These are phyloP conservation scores for Austrofundulus limnaeus DNA, from an alignment of 2,113 vertebrate genomes.

Conservation along the genomic window DNA sequence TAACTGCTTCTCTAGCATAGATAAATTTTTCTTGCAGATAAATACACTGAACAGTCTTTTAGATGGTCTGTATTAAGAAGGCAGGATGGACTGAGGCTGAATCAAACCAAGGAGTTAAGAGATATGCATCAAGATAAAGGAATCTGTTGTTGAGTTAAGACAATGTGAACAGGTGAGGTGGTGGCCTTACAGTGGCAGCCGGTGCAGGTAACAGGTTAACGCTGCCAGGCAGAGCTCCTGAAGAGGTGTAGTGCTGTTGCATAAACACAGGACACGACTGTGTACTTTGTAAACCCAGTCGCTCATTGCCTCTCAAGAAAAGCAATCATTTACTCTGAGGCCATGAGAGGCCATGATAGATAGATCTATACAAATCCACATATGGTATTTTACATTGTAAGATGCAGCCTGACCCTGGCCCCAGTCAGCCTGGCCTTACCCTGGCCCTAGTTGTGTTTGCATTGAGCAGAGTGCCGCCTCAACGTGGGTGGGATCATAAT, in stretches of 20 bases:
- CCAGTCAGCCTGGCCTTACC: too few species aligned
- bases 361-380: conserved; percentile 11
- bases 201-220: conserved; percentile 55
- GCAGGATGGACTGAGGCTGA: conserved; percentile 6
- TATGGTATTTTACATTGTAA: background rate
- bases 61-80: background rate
- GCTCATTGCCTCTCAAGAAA: conserved; percentile 67
- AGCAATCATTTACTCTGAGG: conserved; percentile 73
- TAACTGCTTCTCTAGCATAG: conserved; percentile 10
- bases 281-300: conserved; percentile 72
- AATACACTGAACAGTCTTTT: too few species aligned
- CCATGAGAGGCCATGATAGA: conserved; percentile 41
- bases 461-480: too few species aligned
- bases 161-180: conserved; percentile 47
- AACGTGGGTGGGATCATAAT: too few species aligned
- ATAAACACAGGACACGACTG: conserved; percentile 67
- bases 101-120: too few species aligned
- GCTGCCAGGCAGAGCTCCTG: conserved; percentile 44
- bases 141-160: conserved; percentile 38
- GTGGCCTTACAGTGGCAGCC: conserved; percentile 7
- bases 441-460: too few species aligned
- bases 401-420: too few species aligned
- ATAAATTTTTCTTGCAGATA: too few species aligned
- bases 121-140: conserved; percentile 31
- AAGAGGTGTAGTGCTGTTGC: conserved; percentile 62